phyloP scores from a whole-genome alignment of 2,797 vertebrate species.

The Tragelaphus eurycerus region DNA sequence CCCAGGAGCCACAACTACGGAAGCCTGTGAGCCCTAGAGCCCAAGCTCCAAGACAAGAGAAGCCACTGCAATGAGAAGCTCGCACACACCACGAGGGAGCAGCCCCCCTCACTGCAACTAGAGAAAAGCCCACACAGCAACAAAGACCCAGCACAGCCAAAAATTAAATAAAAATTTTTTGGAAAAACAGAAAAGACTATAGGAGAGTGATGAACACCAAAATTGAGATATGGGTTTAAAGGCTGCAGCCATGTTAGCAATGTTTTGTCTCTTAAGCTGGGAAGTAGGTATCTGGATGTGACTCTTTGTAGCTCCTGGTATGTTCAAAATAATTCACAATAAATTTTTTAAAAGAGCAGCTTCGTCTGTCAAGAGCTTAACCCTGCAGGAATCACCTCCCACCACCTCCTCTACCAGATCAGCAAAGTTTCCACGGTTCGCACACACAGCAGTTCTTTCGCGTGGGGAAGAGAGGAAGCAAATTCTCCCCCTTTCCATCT shows the following conservation, averaged over 20 bases:
- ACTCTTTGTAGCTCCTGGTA: background rate
- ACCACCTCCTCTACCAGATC: background rate
- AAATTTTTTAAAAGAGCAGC: background rate
- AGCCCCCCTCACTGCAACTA: background rate
- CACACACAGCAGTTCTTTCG: background rate
- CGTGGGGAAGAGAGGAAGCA: background rate
- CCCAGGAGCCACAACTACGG: background rate
- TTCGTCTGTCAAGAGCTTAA: background rate
- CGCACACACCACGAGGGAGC: background rate
- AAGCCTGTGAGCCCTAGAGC: background rate
- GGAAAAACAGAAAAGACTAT: background rate
- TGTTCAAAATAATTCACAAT: background rate
- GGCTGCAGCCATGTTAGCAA: background rate
- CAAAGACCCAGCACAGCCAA: background rate
- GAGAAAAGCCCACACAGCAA: background rate
- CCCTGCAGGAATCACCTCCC: background rate
- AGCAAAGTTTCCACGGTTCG: background rate
- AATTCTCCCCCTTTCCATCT: background rate
- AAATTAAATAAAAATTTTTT: background rate
- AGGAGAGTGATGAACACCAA: background rate
- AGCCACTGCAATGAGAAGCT: background rate
- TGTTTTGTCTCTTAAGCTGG: background rate
- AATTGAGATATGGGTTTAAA: background rate
- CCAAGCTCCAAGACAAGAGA: background rate
- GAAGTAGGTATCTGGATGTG: background rate